phyloP scores from a whole-genome alignment of 2,888 invertebrate genomes.

The Mermis nigrescens region DNA sequence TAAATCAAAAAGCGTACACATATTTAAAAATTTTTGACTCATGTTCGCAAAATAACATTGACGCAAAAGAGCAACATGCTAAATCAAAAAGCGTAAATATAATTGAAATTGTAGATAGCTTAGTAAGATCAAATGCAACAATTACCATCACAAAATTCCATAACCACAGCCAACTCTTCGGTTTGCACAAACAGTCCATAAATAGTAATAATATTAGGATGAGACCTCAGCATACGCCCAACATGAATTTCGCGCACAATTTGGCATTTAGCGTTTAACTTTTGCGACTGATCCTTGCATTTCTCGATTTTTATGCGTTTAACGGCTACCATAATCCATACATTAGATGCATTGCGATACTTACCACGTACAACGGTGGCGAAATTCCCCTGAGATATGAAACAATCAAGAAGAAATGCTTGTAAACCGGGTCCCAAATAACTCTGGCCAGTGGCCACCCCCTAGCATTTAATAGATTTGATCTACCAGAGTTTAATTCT shows the following conservation, averaged over 20 bases:
- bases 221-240: background rate
- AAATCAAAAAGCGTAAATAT: too few species aligned
- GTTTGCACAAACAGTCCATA: background rate
- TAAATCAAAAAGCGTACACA: too few species aligned
- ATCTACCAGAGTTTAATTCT: too few species aligned
- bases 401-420: too few species aligned
- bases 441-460: too few species aligned
- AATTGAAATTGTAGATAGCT: too few species aligned
- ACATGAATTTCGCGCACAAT: background rate
- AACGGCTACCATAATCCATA: background rate
- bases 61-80: too few species aligned
- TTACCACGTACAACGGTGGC: background rate
- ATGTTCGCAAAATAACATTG: too few species aligned
- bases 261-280: background rate
- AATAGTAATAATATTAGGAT: background rate
- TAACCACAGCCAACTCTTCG: background rate
- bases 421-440: too few species aligned
- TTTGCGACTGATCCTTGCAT: background rate
- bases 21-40: too few species aligned
- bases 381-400: background rate
- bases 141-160: background rate
- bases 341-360: background rate
- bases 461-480: too few species aligned
- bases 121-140: too few species aligned
- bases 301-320: background rate